Evolutionary conservation across 2,797 vertebrate species (phyloP).

Genomic region (Tauraco hartlaubi): DNA sequence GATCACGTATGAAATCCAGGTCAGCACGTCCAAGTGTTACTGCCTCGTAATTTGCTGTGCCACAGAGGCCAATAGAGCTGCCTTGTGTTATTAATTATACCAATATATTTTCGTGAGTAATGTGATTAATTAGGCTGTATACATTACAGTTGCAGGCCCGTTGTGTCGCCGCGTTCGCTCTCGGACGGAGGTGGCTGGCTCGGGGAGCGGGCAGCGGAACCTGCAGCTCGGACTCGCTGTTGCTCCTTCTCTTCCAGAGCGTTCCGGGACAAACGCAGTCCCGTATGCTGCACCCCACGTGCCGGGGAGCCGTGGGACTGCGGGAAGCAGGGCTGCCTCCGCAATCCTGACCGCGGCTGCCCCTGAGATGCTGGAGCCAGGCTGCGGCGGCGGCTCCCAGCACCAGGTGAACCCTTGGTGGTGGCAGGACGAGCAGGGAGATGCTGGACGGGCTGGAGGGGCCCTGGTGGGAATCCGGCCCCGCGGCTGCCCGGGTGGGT

Average conservation of each 20-base stretch:
- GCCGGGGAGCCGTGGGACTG: neutral
- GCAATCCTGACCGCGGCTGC: neutral
- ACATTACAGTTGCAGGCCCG: neutral
- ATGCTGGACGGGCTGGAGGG: neutral
- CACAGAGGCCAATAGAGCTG: conserved; percentile 61
- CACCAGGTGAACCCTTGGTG: neutral
- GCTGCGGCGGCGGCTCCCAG: neutral
- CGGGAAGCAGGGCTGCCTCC: neutral
- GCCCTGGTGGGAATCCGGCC: neutral
- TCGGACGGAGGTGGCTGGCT: neutral
- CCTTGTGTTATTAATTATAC: conserved; percentile 70
- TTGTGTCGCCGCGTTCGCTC: neutral
- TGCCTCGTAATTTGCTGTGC: conserved; percentile 60
- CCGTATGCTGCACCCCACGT: rapidly evolving
- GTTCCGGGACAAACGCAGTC: neutral
- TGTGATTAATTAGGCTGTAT: conserved; percentile 58
- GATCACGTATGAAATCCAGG: conserved; percentile 59
- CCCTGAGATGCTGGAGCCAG: neutral
- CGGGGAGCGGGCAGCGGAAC: neutral
- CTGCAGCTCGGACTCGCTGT: neutral
- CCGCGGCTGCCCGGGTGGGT: neutral
- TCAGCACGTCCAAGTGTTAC: conserved; percentile 27
- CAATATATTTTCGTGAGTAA: conserved; percentile 62
- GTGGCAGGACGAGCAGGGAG: neutral
- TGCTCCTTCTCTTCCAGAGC: neutral